Percentiles rank a stretch among this genome's conserved stretches.
Conservation (phyloP, 2,113 vertebrate species). For the Phainopepla nitens region DNA sequence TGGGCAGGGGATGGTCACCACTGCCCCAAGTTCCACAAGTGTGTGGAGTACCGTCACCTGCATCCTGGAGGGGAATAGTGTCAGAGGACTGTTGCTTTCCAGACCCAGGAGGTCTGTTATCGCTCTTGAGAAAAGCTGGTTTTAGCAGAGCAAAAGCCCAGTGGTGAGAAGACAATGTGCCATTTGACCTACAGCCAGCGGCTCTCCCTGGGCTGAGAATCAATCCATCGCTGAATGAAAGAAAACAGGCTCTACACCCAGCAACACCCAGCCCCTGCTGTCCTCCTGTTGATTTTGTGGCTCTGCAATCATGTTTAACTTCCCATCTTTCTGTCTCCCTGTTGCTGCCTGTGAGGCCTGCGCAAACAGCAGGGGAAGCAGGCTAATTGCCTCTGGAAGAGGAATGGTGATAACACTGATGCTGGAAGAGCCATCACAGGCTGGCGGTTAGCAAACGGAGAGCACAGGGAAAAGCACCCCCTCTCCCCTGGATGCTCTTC, state of each 20-base stretch:
- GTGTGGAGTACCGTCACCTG: fast-evolving
- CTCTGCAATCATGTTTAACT: conserved; percentile 2
- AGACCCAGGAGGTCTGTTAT: neutral
- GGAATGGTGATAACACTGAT: neutral
- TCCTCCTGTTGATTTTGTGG: conserved; percentile 1
- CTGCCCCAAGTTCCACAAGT: neutral
- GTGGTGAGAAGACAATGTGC: neutral
- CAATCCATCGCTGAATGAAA: neutral
- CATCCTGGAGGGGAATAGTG: neutral
- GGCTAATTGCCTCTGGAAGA: conserved; percentile 35
- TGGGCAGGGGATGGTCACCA: fast-evolving
- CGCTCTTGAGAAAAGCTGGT: neutral
- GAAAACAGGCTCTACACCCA: neutral
- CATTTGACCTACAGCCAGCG: neutral
- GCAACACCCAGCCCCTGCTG: conserved; percentile 10
- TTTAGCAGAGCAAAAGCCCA: neutral
- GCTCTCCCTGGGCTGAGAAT: neutral
- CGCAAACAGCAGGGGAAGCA: neutral
- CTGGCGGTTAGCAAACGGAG: neutral
- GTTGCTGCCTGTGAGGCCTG: neutral
- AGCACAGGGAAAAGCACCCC: neutral
- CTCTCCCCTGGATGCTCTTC: neutral
- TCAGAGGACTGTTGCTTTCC: neutral
- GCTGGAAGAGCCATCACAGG: neutral
- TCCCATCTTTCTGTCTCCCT: neutral